Percentiles rank a stretch among this genome's conserved stretches.
These are phyloP conservation scores for Chrysina gloriosa DNA, from an alignment of 2,888 invertebrate genomes.

Conservation along the genomic window DNA sequence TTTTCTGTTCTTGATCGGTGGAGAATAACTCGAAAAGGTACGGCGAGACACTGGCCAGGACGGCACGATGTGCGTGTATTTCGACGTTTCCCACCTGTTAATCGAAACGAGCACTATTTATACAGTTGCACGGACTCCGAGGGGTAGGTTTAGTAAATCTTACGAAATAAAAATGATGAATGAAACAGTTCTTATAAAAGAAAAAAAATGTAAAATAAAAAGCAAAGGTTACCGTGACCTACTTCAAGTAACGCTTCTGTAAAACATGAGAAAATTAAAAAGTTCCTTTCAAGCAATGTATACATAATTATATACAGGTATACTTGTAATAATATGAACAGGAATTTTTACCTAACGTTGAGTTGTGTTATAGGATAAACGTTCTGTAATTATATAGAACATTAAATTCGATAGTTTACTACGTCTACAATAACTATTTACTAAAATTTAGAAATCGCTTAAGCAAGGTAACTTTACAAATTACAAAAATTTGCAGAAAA, in stretches of 20 bases:
- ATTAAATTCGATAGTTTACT: slow-evolving; percentile 47
- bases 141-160: neutral
- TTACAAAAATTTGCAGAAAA: neutral
- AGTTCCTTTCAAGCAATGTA: slow-evolving; percentile 53
- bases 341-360: slow-evolving; percentile 49
- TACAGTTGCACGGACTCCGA: neutral
- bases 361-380: slow-evolving; percentile 42
- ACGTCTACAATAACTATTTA: slow-evolving; percentile 41
- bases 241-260: slow-evolving; percentile 60
- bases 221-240: slow-evolving; percentile 61
- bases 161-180: neutral
- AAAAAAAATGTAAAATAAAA: slow-evolving; percentile 40
- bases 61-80: slow-evolving; percentile 81
- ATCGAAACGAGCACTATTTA: slow-evolving; percentile 47
- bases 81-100: slow-evolving; percentile 75
- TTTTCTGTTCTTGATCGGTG: slow-evolving; percentile 67
- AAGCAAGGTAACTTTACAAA: slow-evolving; percentile 18
- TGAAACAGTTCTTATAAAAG: neutral
- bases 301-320: slow-evolving; percentile 37
- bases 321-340: slow-evolving; percentile 36
- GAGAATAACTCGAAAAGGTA: slow-evolving; percentile 81
- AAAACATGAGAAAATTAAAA: slow-evolving; percentile 65
- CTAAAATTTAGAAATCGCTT: slow-evolving; percentile 15
- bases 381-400: slow-evolving; percentile 51
- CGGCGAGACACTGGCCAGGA: slow-evolving; percentile 82